Base-by-base conservation (phyloP, 2,888 invertebrate genomes). In the Acrocera orbiculus region DNA sequence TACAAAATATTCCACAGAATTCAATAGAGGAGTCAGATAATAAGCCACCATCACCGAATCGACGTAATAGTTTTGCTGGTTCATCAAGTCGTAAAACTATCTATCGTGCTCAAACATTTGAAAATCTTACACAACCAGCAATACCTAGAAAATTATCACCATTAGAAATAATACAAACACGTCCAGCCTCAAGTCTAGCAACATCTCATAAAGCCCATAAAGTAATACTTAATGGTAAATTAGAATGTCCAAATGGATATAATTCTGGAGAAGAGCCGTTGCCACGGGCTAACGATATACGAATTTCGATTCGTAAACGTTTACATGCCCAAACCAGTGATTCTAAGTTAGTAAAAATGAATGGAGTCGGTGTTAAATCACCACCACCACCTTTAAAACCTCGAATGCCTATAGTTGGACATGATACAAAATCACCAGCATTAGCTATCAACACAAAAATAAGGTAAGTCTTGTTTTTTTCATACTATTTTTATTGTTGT, bases 51-150 rank as follows among this genome's bases (percentile, higher is more conserved):
- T 52, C 58, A 34, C 53, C 58, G 13, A 60, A 53, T 38, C 45
- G 61, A 13, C 51, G 61, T 37, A 61, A 61, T 40, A 61, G 61
- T 38, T 61, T 61, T 41, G 60, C 61, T 3, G 61, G 61, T 5
- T 56, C 59, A 10, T 51, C 60, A 3, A 51, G 53, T 23, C 51
- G 56, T 3, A 56, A 55, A 37, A 16, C 47, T 7, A 42, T 46
- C 16, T 43, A 45, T 42, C 44, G 47, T 20, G 36, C 43, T 6
- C 37, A 44, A 9, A 41, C 40, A 16, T 24, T 41, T 28, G 42
- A 41, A 13, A 45, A 42, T 35, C 36, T 38, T 19, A 56, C 59
- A 24, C 61, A 61, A 4, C 47, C 56, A 32, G 48, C 56, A 38
- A 52, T 59, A 16, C 41, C 42, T 34, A 56, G 54, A 35, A 61